Evolutionary conservation across 2,888 invertebrate species (phyloP), one percentile per base, ranked within the genome.

Genomic region (Micropterix aruncella): DNA sequence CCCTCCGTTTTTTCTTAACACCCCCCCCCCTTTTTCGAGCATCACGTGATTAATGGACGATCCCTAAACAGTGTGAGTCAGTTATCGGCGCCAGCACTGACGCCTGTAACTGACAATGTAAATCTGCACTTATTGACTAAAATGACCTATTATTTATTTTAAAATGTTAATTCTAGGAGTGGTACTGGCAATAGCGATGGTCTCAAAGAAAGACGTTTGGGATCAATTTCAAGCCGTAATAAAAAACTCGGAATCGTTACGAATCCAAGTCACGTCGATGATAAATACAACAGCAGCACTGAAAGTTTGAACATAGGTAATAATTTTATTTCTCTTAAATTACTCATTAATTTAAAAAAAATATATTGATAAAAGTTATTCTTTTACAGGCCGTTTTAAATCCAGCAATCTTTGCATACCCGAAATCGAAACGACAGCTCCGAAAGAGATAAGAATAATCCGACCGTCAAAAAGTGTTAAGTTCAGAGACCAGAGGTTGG

Each of bases 401-500:
- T 65, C 72, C 44, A 70, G 70, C 51, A 71, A 59, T 47, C 64
- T 65, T 27, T 67, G 67, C 48, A 74, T 75, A 51, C 69, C 74
- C 40, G 79, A 77, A 58, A 62, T 69, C 51, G 74, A 77, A 59
- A 57, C 62, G n/a, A 58, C 65, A 43, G 56, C 56, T 37, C 53
- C 60, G 36, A 78, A 74, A 54, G 79, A 76, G 60, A 62, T 79
- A 16, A 75, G 78, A 51, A 55, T 80, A 48, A 60, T 81, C 46
- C 70, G 73, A 49, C 73, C 77, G 14, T 66, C 70, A 18, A 80
- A 75, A 62, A 75, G 76, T 49, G 79, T 80, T 49, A 77, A 75
- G 52, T 83, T 84, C 56, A 79, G 74, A 57, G 83, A 88, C 61
- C 88, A 89, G 58, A 75, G 93, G 55, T 73, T 93, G 50, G 82